Evolutionary conservation across 2,888 invertebrate species (phyloP).

Genomic region (Gastracanthus pulcherrimus): DNA sequence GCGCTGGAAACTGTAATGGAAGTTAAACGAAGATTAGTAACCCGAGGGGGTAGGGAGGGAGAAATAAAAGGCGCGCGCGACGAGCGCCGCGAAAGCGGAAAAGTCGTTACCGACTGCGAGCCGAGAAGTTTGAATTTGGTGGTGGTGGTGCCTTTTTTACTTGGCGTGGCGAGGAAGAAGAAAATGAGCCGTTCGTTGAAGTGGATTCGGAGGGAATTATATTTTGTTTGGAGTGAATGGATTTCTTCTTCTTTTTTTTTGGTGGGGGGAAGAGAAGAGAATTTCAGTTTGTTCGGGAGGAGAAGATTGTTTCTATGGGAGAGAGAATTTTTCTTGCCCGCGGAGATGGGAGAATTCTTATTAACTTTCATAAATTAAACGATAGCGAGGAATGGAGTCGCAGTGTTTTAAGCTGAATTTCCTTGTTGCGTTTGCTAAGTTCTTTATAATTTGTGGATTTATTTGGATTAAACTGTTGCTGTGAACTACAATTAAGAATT

Average conservation of each 20-base stretch:
- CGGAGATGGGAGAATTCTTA: too few species aligned
- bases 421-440: too few species aligned
- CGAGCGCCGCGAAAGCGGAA: constrained; percentile 33
- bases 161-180: background rate
- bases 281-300: too few species aligned
- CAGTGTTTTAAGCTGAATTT: too few species aligned
- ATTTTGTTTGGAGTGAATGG: constrained; percentile 27
- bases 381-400: too few species aligned
- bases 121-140: constrained; percentile 37
- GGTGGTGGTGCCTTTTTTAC: background rate
- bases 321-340: too few species aligned
- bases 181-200: constrained; percentile 1
- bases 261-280: background rate
- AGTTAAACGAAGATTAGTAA: constrained; percentile 59
- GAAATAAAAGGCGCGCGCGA: constrained; percentile 8
- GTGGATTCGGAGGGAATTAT: background rate
- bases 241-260: constrained; percentile 7
- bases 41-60: background rate
- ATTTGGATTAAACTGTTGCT: too few species aligned
- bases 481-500: too few species aligned
- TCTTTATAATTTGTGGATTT: too few species aligned
- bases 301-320: too few species aligned
- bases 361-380: too few species aligned
- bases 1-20: constrained; percentile 56
- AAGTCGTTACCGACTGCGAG: constrained; percentile 50